Conservation (phyloP, 2,888 invertebrate species). For the Parnassius glacialis region DNA sequence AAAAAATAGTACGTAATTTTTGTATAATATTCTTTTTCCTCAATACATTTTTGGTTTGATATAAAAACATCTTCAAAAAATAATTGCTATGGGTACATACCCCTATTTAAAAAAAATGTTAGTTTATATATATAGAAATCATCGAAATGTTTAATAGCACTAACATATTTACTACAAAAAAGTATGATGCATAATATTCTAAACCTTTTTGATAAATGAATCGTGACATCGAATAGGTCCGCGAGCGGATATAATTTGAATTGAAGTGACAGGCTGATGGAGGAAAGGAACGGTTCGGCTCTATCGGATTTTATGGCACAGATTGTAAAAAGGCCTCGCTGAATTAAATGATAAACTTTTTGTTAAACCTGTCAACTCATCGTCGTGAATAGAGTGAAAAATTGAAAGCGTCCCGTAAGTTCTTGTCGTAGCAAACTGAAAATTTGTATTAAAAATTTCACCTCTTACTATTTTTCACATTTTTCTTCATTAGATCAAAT, state of each 20-base stretch:
- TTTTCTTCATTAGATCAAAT: no score
- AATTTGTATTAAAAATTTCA: no score
- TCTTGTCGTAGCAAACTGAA: no score
- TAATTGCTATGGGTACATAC: no score
- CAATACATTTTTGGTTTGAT: no score
- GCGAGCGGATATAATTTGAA: constrained; percentile 15
- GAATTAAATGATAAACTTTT: constrained; percentile 19
- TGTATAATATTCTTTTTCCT: no score
- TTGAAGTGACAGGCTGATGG: constrained; percentile 26
- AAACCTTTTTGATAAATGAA: constrained; percentile 17
- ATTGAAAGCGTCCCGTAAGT: not conserved
- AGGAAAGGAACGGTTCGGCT: constrained; percentile 6
- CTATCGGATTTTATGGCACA: constrained; percentile 12
- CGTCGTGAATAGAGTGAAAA: not conserved
- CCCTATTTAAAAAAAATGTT: no score
- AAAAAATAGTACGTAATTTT: no score
- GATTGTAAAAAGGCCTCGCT: constrained; percentile 3
- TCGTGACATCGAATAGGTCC: constrained; percentile 5
- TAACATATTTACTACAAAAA: not conserved
- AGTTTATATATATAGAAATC: no score
- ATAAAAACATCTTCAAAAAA: no score
- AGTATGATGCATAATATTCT: constrained; percentile 1
- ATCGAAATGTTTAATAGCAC: no score
- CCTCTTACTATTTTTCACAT: no score
- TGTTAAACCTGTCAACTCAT: constrained; percentile 14